phyloP scores from a whole-genome alignment of 1,140 invertebrate genomes.

The Plectrocnemia conspersa region DNA sequence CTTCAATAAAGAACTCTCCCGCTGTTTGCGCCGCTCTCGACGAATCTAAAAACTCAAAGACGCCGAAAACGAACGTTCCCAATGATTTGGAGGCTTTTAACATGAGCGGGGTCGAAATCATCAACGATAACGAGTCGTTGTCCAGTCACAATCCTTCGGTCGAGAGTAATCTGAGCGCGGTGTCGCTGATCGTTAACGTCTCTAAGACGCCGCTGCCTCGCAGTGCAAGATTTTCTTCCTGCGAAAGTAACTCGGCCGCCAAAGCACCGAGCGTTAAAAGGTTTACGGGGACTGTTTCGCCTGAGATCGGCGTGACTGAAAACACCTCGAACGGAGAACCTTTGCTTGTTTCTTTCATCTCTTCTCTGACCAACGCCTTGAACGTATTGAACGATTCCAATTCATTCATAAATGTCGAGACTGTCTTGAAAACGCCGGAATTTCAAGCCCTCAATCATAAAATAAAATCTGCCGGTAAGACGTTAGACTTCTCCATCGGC shows the following conservation, averaged over 20 bases:
- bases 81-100: not conserved
- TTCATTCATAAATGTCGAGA: constrained; percentile 12
- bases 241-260: too few relatives aligned
- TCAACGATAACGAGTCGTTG: too few relatives aligned
- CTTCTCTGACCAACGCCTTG: constrained; percentile 14
- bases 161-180: too few relatives aligned
- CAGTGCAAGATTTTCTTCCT: too few relatives aligned
- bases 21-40: not conserved
- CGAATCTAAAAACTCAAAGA: not conserved
- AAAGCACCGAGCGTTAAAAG: too few relatives aligned
- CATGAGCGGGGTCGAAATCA: constrained; percentile 2
- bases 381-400: constrained; percentile 25
- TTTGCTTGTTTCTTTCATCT: constrained; percentile 12
- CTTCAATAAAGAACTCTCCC: not conserved
- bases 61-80: not conserved
- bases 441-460: constrained; percentile 11
- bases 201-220: too few relatives aligned
- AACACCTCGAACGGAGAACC: too few relatives aligned
- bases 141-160: too few relatives aligned
- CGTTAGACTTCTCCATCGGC: constrained; percentile 1
- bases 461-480: constrained; percentile 12
- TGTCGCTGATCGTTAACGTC: too few relatives aligned
- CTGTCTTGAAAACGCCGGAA: constrained; percentile 17
- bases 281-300: too few relatives aligned
- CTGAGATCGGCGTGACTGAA: too few relatives aligned